A percentile compares a stretch with the other conserved stretches of the same genome.
phyloP scores from a whole-genome alignment of 37 sponge, comb jelly and placozoan genomes.

The Crambe crambe region DNA sequence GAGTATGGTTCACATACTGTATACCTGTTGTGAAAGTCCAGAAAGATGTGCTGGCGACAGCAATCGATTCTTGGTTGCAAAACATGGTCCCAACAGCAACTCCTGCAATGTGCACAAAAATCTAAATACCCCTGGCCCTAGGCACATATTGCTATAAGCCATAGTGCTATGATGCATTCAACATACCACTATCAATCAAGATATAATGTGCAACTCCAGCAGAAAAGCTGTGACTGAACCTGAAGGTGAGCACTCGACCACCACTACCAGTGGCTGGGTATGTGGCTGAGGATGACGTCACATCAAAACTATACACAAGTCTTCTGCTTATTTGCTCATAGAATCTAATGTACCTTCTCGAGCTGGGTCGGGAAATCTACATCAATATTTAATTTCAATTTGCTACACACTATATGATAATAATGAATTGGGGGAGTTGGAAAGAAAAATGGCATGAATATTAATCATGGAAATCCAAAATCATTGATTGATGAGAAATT shows the following conservation, averaged over 20 bases:
- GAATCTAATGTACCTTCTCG: background rate
- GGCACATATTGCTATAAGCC: background rate
- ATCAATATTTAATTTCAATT: too few species aligned
- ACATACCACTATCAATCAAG: constrained; percentile 1
- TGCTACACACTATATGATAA: too few species aligned
- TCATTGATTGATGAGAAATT: background rate
- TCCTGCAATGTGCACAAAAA: background rate
- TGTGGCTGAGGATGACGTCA: background rate
- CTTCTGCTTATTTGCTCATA: background rate
- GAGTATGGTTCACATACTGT: too few species aligned
- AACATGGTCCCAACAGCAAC: constrained; percentile 8
- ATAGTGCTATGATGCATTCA: background rate
- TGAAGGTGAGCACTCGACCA: background rate
- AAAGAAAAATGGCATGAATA: background rate
- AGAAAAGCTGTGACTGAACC: background rate
- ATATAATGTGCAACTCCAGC: background rate
- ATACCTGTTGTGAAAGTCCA: constrained; percentile 3
- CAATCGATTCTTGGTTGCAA: constrained; percentile 14
- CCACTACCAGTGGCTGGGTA: constrained; percentile 2
- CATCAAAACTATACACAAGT: background rate
- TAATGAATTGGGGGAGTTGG: too few species aligned
- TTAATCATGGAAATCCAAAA: background rate
- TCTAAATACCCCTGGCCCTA: background rate
- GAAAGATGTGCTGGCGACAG: background rate
- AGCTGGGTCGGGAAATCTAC: background rate